phyloP scores from a whole-genome alignment of 1,140 invertebrate genomes.

The Micrasema minimum region DNA sequence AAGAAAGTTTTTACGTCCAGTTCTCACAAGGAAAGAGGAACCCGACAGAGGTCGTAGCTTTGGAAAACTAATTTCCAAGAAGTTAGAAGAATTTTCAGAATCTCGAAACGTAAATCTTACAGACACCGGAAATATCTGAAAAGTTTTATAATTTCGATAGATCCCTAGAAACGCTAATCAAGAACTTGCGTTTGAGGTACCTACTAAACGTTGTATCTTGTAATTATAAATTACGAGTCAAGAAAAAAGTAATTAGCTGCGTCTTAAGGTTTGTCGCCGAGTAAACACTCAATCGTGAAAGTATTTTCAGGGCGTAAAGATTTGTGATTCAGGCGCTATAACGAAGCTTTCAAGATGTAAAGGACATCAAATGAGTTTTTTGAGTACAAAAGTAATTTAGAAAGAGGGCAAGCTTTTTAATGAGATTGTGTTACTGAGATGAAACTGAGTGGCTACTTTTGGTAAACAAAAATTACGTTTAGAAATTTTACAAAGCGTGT shows the following conservation, averaged over 20 bases:
- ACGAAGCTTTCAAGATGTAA: no score
- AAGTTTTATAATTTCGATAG: conserved; percentile 24
- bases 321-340: no score
- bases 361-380: no score
- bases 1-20: conserved; percentile 5
- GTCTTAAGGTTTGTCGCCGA: no score
- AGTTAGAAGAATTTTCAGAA: conserved; percentile 30
- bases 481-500: no score
- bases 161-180: conserved; percentile 19
- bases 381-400: no score
- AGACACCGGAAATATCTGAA: conserved; percentile 28
- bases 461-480: no score
- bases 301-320: no score
- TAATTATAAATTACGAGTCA: conserved; percentile 14
- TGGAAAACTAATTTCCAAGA: conserved; percentile 27
- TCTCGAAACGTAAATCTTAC: conserved; percentile 20
- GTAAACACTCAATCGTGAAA: no score
- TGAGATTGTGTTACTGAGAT: no score
- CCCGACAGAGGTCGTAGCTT: conserved; percentile 17
- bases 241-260: conserved; percentile 6
- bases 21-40: conserved; percentile 12
- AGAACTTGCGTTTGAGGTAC: conserved; percentile 10
- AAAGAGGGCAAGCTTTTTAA: no score
- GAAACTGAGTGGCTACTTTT: no score
- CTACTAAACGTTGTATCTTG: conserved; percentile 30